Conservation (phyloP, 1,140 invertebrate genomes). For the Bombus waltoni region DNA sequence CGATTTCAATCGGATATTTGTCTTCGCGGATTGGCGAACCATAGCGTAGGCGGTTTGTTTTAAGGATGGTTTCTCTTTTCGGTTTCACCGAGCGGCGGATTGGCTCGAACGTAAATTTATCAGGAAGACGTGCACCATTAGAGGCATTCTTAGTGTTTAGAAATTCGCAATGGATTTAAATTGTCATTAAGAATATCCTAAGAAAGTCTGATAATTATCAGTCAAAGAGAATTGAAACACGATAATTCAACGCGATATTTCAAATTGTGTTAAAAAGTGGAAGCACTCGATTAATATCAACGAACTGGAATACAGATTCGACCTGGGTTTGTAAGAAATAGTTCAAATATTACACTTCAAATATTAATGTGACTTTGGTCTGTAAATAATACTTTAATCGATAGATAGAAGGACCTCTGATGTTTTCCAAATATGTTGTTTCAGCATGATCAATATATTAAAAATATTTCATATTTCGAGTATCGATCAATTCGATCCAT, state of each 20-base stretch:
- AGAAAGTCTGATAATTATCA: neutral
- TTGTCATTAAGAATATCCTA: neutral
- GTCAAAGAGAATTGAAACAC: neutral
- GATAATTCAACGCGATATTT: too few relatives aligned
- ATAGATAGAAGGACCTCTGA: neutral
- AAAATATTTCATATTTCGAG: too few relatives aligned
- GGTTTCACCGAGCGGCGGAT: neutral
- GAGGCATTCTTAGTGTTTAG: neutral
- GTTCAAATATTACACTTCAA: neutral
- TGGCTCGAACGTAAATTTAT: neutral
- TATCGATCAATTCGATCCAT: too few relatives aligned
- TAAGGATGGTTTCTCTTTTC: conserved; percentile 36
- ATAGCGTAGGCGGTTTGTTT: neutral
- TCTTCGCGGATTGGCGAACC: conserved; percentile 6
- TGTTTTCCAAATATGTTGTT: neutral
- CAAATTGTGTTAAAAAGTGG: too few relatives aligned
- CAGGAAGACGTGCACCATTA: neutral
- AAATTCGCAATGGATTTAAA: neutral
- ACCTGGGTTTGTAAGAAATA: neutral
- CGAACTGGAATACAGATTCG: neutral
- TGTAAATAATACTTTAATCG: neutral
- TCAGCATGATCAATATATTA: neutral
- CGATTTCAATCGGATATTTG: conserved; percentile 50
- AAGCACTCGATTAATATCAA: too few relatives aligned
- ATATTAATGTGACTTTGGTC: neutral